Base-by-base conservation (phyloP, 2,888 invertebrate species). In the Campoletis raptor region DNA sequence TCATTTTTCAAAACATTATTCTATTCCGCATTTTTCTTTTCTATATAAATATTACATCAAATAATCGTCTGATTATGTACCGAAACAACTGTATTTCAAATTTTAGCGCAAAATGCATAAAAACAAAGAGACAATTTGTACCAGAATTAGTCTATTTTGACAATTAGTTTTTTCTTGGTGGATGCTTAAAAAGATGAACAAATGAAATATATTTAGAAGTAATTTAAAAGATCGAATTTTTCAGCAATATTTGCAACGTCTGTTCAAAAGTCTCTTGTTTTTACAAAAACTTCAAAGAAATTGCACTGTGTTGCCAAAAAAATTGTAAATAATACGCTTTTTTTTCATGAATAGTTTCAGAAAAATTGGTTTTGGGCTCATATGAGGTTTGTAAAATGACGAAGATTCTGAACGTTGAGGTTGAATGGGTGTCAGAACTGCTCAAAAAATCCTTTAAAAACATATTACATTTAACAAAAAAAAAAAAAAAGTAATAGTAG, bases 1-100 rank as follows among this genome's bases (percentile, higher is more conserved):
- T 36, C 64, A 37, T 36, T 81, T 40, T 36, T 36, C 61, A 83
- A 80, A 83, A 83, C 78, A 48, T 80, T 72, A 72, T 67, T 64
- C 48, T 30, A 69, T 37, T 30, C 40, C 15, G 52, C 52, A 30
- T 48, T 36, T 74, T 72, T 78, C 40, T 24, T 30, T n/a, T 18
- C 6, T n/a, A 21, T 37, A 37, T 40, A 37, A 52, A 37, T 48
- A 37, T 40, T 4, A 24, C 42, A 18, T 24, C 15, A 9, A 42
- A 48, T 57, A 36, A 72, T 37, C 61, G n/a, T 15, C 5, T 30
- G n/a, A 9, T 21, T 72, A n/a, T 52, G 7, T 18, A 66, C 9
- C 1, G 37, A 8, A 6, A 24, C 30, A 24, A 40, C 42, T 36
- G 8, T 37, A 24, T 37, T 54, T 40, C 12, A 67, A 42, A 40